Base-by-base conservation (phyloP, 2,797 vertebrate genomes). In the Cephalopachus bancanus region DNA sequence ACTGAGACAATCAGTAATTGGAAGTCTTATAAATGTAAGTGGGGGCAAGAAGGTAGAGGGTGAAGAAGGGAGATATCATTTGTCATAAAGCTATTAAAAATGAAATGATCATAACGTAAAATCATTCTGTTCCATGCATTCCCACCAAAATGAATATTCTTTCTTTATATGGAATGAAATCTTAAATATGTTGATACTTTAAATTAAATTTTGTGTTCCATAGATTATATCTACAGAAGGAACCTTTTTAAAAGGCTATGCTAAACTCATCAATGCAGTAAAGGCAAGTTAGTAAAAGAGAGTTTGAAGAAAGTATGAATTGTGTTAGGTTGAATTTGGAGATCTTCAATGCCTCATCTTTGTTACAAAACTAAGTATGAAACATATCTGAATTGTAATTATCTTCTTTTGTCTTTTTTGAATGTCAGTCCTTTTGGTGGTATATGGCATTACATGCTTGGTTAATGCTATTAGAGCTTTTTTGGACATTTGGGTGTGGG, bases 401-500 rank as follows among this genome's bases (percentile, higher is more conserved):
- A 10, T 24, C 75, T 55, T 89, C 74, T 37, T 85, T 60, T 76
- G 64, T 84, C 20, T 37, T 79, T 83, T 90, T 55, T 37, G 81
- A 97, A 94, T 85, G 62, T 89, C 81, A 90, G 49, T 72, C 17
- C 37, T 92, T 51, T 30, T 7, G 1, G 59, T 79, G 84, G 20
- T 87, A 9, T 33, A 10, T 90, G 74, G 79, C 59, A 33, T 89
- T 33, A 3, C 51, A 28, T 60, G 20, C 75, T 95, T 96, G 64
- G 79, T 86, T 81, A 93, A 64, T 79, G 93, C 67, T 80, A 69
- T 81, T 93, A 96, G 91, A 94, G 59, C 10, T 67, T 93, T 92
- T 84, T 26, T 74, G 88, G 69, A 92, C 95, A 96, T 97, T 90
- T 97, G 96, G 92, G 5, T 96, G 96, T 96, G 85, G 97, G 96